Evolutionary conservation across 2,888 invertebrate species (phyloP).

Genomic region (Chironomus tentans): DNA sequence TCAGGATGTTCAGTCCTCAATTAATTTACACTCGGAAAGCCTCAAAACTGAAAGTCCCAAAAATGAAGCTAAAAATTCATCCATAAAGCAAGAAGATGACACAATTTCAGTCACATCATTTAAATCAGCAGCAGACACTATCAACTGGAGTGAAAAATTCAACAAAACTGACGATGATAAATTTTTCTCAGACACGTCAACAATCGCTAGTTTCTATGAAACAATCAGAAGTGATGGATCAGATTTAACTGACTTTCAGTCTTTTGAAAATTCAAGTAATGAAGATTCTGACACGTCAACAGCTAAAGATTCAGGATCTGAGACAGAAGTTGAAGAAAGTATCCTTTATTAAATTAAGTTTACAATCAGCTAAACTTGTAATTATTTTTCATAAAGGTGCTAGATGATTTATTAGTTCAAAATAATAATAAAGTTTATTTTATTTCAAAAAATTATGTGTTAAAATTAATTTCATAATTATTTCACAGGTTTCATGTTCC

Average conservation of each 20-base stretch:
- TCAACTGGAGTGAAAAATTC: no score
- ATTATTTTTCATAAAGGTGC: no score
- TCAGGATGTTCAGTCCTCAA: background rate
- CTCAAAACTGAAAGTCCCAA: background rate
- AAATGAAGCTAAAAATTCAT: background rate
- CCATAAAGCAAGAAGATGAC: background rate
- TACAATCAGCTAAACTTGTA: no score
- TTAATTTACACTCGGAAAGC: background rate
- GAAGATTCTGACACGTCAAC: background rate
- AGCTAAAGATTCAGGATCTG: no score
- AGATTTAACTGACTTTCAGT: constrained; percentile 15
- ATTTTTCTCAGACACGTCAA: background rate
- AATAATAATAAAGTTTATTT: no score
- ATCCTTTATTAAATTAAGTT: no score
- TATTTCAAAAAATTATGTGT: no score
- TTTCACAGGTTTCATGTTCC: constrained; percentile 94
- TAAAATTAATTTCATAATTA: constrained; percentile 45
- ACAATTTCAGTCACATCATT: background rate
- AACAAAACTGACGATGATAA: background rate
- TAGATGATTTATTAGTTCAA: no score
- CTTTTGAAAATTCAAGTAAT: background rate
- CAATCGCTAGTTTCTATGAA: constrained; percentile 1
- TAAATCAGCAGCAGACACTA: background rate
- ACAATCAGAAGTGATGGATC: background rate
- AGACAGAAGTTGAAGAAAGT: no score